Conservation (phyloP, 2,797 vertebrate species). For the Myoxocephalus aenaeus region DNA sequence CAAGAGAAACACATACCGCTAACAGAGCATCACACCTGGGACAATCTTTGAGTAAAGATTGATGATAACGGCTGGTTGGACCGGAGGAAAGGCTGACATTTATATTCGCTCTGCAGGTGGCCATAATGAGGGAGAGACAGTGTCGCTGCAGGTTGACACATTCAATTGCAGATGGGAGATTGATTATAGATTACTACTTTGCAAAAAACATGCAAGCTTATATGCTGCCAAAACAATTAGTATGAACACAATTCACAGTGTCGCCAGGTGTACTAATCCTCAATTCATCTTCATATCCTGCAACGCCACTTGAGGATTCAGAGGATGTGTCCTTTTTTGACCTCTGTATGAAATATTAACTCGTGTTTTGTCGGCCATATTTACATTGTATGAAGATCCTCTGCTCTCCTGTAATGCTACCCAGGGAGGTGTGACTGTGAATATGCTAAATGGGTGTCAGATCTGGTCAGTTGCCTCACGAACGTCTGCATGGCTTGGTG, state of each 20-base stretch:
- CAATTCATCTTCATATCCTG: slow-evolving; percentile 9
- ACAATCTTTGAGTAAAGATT: slow-evolving; percentile 67
- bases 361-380: slow-evolving; percentile 48
- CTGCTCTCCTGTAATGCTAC: slow-evolving; percentile 31
- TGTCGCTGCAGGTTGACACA: slow-evolving; percentile 49
- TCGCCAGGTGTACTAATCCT: slow-evolving; percentile 25
- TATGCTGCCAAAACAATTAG: not conserved
- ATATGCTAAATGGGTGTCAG: slow-evolving; percentile 43
- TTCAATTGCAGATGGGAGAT: slow-evolving; percentile 39
- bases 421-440: slow-evolving; percentile 61
- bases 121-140: slow-evolving; percentile 39
- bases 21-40: slow-evolving; percentile 45
- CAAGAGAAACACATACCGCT: slow-evolving; percentile 30
- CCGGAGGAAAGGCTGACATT: slow-evolving; percentile 38
- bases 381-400: slow-evolving; percentile 47
- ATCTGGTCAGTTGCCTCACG: slow-evolving; percentile 55
- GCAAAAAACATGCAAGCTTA: slow-evolving; percentile 11
- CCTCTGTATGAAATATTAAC: slow-evolving; percentile 32
- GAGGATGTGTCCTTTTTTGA: slow-evolving; percentile 51
- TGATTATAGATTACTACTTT: slow-evolving; percentile 37
- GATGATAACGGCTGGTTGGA: slow-evolving; percentile 49
- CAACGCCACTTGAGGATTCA: slow-evolving; percentile 48
- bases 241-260: slow-evolving; percentile 5
- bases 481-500: slow-evolving; percentile 76
- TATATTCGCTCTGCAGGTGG: slow-evolving; percentile 49